Base-by-base conservation (phyloP, 2,113 vertebrate genomes). In the Rhizomys pruinosus region DNA sequence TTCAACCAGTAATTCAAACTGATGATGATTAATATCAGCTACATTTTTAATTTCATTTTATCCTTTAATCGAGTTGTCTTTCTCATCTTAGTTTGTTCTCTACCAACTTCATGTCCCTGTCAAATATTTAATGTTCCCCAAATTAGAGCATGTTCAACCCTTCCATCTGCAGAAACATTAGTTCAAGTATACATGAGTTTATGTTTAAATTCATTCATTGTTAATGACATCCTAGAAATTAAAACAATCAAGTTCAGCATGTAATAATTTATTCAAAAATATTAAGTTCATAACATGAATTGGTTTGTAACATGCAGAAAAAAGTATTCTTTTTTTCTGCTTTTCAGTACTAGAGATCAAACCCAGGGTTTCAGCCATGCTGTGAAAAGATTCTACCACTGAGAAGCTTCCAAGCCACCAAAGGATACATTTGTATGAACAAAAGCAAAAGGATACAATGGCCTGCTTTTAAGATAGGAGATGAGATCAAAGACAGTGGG, bases 61-160 rank as follows among this genome's bases (percentile, higher is more conserved):
- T 52, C 95, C 97, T 63, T 87, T 39, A 96, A 80, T 79, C 11
- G 16, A 72, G n/a, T 19, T 93, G 1, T 23, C 8, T 93, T 90
- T 93, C 84, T 68, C 5, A 44, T 88, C 3, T 90, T 73, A 77
- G 8, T 63, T 25, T 78, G 16, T 55, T 88, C 32, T 86, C 39
- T 32, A 90, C 29, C 10, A 92, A 86, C 39, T 12, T 74, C 55
- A 52, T 77, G 23, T 84, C 42, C 74, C 16, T 94, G 34, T 22
- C 78, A 94, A n/a, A 52, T 84, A 86, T 73, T 87, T 81, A 34
- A 79, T 85, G 79, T 90, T 88, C 63, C 92, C 76, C 68, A 92
- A 84, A 64, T 90, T 84, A 90, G 63, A 93, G 84, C 3, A 82
- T 69, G 86, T 73, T 52, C 61, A 95, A 78, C 44, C 57, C 3